A percentile compares a stretch with the other conserved stretches of the same genome.
phyloP scores from a whole-genome alignment of 2,888 invertebrate species.

The Cinara cedri region DNA sequence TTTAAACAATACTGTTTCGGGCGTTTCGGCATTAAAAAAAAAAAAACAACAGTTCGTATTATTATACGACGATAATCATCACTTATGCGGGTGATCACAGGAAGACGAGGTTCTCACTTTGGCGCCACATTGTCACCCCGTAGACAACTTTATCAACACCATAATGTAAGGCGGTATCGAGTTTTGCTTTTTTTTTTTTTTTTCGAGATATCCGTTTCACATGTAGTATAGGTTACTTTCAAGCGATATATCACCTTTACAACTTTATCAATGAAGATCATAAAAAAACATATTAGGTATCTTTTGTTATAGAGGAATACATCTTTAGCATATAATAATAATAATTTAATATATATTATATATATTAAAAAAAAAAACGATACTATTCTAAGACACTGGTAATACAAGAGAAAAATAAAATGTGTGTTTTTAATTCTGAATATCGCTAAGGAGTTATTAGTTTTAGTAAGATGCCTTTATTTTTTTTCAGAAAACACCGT shows the following conservation, averaged over 20 bases:
- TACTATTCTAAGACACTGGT: too few species aligned
- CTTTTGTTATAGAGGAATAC: constrained; percentile 1
- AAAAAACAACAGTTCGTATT: constrained; percentile 11
- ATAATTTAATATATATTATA: too few species aligned
- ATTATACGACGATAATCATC: constrained; percentile 39
- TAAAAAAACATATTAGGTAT: constrained; percentile 2
- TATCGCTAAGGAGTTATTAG: too few species aligned
- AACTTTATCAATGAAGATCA: neutral
- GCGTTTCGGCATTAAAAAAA: too few species aligned
- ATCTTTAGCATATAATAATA: too few species aligned
- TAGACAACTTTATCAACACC: constrained; percentile 48
- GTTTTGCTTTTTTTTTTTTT: constrained; percentile 5
- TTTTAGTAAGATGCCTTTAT: too few species aligned
- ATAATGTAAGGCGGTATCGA: constrained; percentile 31
- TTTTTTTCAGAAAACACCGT: too few species aligned
- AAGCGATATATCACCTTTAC: neutral
- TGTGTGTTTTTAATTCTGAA: too few species aligned
- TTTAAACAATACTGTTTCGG: constrained; percentile 30
- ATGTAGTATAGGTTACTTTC: constrained; percentile 7
- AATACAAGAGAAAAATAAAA: too few species aligned
- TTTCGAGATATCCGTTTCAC: constrained; percentile 42
- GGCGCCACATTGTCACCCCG: constrained; percentile 55
- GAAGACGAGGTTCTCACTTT: constrained; percentile 49
- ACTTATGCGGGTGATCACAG: constrained; percentile 54
- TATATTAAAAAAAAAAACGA: too few species aligned